Percentiles rank a stretch among this genome's conserved stretches.
phyloP scores from a whole-genome alignment of 2,797 vertebrate species.

The Passerculus sandwichensis region DNA sequence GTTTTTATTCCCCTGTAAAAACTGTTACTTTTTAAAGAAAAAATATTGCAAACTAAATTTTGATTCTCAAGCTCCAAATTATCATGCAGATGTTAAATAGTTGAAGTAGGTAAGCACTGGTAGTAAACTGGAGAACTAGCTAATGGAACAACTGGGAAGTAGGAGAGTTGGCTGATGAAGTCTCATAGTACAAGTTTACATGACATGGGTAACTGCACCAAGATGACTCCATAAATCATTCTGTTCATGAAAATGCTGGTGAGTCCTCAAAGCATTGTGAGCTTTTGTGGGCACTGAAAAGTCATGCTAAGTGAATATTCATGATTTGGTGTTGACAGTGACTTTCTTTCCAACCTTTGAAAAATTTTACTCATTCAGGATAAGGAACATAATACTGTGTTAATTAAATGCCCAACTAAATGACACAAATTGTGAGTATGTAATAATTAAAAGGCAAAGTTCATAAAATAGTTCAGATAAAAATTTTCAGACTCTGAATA shows the following conservation, averaged over 20 bases:
- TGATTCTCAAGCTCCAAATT: background rate
- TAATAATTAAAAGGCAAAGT: conserved; percentile 49
- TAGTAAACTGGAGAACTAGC: background rate
- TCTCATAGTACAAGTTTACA: background rate
- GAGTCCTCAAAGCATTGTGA: background rate
- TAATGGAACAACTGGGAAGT: background rate
- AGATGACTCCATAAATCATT: background rate
- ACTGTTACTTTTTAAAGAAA: background rate
- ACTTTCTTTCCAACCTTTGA: background rate
- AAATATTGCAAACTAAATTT: background rate
- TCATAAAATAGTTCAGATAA: conserved; percentile 34
- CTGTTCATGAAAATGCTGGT: background rate
- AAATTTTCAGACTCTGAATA: conserved; percentile 38
- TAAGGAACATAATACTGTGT: background rate
- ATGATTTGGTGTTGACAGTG: background rate
- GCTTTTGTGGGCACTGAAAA: background rate
- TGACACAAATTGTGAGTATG: conserved; percentile 16
- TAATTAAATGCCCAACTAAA: conserved; percentile 48
- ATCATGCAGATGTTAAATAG: background rate
- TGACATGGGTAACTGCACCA: background rate
- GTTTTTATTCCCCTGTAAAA: background rate
- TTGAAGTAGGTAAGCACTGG: background rate
- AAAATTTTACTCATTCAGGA: background rate
- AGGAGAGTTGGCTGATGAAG: background rate
- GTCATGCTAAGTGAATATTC: background rate